Conservation (phyloP, 1,140 invertebrate genomes). For the Rhynchophorus ferrugineus region DNA sequence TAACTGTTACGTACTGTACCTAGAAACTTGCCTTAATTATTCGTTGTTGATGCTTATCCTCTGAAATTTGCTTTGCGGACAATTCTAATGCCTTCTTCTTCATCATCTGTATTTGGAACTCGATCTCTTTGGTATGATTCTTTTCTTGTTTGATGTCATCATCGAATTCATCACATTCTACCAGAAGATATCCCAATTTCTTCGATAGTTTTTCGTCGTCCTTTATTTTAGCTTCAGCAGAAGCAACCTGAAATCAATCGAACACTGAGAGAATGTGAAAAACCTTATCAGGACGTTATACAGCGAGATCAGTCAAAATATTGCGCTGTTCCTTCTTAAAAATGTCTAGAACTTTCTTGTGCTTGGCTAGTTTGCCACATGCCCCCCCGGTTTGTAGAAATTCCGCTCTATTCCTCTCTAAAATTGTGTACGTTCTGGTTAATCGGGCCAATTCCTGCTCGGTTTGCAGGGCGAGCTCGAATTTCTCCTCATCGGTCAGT, state of each 20-base stretch:
- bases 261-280: slow-evolving; percentile 2
- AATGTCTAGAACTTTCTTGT: slow-evolving; percentile 51
- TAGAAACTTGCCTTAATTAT: slow-evolving; percentile 36
- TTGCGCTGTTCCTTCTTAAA: slow-evolving; percentile 53
- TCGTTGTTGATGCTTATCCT: slow-evolving; percentile 45
- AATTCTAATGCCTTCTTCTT: slow-evolving; percentile 32
- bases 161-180: slow-evolving; percentile 35
- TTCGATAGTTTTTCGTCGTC: slow-evolving; percentile 41
- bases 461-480: slow-evolving; percentile 59
- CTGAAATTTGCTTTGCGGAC: slow-evolving; percentile 42
- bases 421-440: slow-evolving; percentile 47
- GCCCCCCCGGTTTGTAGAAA: slow-evolving; percentile 44
- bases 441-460: slow-evolving; percentile 57
- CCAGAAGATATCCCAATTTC: slow-evolving; percentile 15
- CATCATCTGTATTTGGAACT: slow-evolving; percentile 38
- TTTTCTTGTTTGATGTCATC: slow-evolving; percentile 36
- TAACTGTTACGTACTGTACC: background rate
- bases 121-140: slow-evolving; percentile 40
- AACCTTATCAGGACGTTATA: slow-evolving; percentile 1
- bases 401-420: slow-evolving; percentile 34
- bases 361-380: slow-evolving; percentile 55
- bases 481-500: slow-evolving; percentile 45
- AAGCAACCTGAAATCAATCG: slow-evolving; percentile 16
- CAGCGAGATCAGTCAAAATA: slow-evolving; percentile 50
- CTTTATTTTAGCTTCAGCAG: slow-evolving; percentile 18